These are phyloP conservation scores for Ceratina australensis DNA, from an alignment of 1,140 invertebrate genomes.

Conservation along the genomic window DNA sequence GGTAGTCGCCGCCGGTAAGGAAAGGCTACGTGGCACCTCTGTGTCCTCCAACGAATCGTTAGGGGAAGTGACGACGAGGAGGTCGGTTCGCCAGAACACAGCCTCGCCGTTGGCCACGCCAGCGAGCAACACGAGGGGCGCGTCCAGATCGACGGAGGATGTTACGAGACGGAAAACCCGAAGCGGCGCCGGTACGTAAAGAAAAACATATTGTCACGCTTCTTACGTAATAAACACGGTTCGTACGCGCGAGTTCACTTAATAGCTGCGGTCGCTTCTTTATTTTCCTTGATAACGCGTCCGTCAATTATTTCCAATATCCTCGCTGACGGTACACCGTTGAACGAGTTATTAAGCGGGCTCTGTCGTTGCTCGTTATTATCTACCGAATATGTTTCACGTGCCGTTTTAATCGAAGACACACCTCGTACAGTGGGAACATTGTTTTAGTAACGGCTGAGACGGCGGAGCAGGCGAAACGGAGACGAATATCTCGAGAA, in stretches of 20 bases:
- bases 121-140: constrained; percentile 77
- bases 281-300: no score
- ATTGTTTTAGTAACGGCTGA: constrained; percentile 80
- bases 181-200: constrained; percentile 78
- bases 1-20: constrained; percentile 70
- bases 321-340: no score
- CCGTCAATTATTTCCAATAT: no score
- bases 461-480: constrained; percentile 77
- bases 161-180: constrained; percentile 78
- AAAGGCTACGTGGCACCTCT: constrained; percentile 75
- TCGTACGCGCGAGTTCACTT: no score
- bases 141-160: constrained; percentile 77
- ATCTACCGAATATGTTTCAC: constrained; percentile 41
- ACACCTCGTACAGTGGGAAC: constrained; percentile 79
- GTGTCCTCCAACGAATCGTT: constrained; percentile 74
- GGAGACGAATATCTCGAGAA: constrained; percentile 79
- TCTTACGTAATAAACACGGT: neutral
- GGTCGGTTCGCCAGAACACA: constrained; percentile 77
- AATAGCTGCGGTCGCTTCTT: no score
- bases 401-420: constrained; percentile 73
- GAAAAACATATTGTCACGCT: neutral
- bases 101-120: constrained; percentile 77
- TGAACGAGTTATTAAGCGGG: constrained; percentile 21
- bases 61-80: constrained; percentile 73
- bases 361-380: neutral